Conservation (phyloP, 2,888 invertebrate genomes). For the Leptinotarsa haldemani region DNA sequence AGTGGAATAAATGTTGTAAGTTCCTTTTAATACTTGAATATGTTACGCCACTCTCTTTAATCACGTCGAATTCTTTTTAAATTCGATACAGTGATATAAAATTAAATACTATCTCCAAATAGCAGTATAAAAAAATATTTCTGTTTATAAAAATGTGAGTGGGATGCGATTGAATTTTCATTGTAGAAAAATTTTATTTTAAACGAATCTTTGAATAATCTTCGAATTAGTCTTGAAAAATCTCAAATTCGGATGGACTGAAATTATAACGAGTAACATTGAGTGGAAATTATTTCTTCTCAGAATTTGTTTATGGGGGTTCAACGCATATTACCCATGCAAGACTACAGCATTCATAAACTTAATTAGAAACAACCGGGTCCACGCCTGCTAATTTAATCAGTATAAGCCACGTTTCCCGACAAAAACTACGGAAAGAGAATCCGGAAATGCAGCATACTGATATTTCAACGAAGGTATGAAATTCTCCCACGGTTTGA, state of each 20-base stretch:
- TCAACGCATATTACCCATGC: background rate
- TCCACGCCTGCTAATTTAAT: background rate
- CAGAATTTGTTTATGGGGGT: background rate
- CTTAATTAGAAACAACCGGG: background rate
- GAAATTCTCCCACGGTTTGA: slow-evolving; percentile 18
- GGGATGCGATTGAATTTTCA: background rate
- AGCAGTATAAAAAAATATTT: background rate
- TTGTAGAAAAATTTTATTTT: background rate
- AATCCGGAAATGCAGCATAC: slow-evolving; percentile 13
- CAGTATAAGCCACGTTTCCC: slow-evolving; percentile 8
- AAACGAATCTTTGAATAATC: no score
- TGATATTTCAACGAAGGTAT: slow-evolving; percentile 13
- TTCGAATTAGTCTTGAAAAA: no score
- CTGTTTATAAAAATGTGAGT: background rate
- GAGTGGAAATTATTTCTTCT: background rate
- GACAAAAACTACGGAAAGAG: slow-evolving; percentile 9
- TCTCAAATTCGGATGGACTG: no score
- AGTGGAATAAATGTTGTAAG: no score
- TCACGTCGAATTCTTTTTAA: background rate
- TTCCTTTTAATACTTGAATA: no score
- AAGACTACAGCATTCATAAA: background rate
- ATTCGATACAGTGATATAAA: slow-evolving; percentile 6
- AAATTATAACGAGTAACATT: background rate
- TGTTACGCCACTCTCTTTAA: slow-evolving; percentile 2
- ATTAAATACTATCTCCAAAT: background rate